Evolutionary conservation across 2,113 vertebrate species (phyloP), one percentile per base, ranked within the genome.

Genomic region (Ceyx cyanopectus): DNA sequence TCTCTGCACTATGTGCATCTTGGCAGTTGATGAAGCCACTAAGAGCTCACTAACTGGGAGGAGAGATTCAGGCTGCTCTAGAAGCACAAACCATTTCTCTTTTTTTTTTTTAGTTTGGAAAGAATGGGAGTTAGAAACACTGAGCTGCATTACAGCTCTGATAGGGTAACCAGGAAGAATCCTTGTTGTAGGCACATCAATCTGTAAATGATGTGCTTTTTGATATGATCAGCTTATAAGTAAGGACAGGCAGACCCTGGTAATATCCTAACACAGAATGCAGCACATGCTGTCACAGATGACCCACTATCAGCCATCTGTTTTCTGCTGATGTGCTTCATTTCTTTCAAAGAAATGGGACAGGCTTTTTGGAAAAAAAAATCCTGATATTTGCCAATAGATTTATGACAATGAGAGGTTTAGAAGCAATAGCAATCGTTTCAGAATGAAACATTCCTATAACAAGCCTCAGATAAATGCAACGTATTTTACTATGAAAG

Each of bases 371-470:
- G 8, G 40, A 73, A 90, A 66, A 62, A 19, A 77, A 73, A 73
- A 46, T 20, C 66, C 41, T 68, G 41, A 65, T 68, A 75, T 74
- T 89, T 90, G 61, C 56, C 75, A 75, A 86, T 9, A 68, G 62
- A 91, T 92, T 65, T 78, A 84, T 90, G 89, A 87, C 89, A 90
- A 94, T 53, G 45, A 57, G 58, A 54, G 50, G 83, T 87, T 46
- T 73, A 84, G 73, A 81, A 75, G 81, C 65, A 74, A 34, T 30
- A 84, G 34, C 51, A 60, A 21, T 30, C n/a, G 66, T 84, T 89
- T 78, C 50, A 78, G 63, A 78, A 83, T 29, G 22, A 90, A 92
- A 81, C 19, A 60, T 85, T 89, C 53, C 30, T 62, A 30, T 54
- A 62, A 23, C 30, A 30, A 80, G 37, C 27, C 61, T 72, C 65